Conservation (phyloP, 2,888 invertebrate species). For the Corbicula japonica region DNA sequence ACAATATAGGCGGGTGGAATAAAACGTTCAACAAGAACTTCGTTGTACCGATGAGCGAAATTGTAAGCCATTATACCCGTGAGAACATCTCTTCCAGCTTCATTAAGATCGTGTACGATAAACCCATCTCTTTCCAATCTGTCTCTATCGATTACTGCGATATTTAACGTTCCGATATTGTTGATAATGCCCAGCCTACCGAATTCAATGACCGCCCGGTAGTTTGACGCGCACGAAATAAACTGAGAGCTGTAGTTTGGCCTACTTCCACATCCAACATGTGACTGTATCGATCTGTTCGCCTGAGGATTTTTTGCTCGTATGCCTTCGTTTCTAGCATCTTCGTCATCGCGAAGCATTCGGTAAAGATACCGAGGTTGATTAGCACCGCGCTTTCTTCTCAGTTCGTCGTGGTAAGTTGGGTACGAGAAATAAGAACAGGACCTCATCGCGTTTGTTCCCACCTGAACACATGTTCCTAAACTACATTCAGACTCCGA, state of each 20-base stretch:
- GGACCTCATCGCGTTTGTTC: too few species aligned
- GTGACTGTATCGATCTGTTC: neutral
- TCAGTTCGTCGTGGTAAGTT: too few species aligned
- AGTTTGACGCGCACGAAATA: neutral
- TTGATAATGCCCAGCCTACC: neutral
- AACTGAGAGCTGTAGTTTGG: slow-evolving; percentile 8
- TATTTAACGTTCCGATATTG: neutral
- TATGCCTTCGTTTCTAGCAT: neutral
- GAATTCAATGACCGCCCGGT: neutral
- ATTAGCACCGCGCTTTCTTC: too few species aligned
- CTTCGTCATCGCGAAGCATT: neutral
- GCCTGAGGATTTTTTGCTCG: neutral
- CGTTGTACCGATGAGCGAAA: neutral
- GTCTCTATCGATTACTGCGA: neutral
- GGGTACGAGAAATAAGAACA: too few species aligned
- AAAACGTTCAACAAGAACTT: neutral
- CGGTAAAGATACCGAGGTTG: neutral
- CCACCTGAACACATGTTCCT: too few species aligned
- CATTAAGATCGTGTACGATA: neutral
- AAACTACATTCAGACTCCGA: too few species aligned
- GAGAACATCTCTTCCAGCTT: neutral
- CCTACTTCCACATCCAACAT: slow-evolving; percentile 4
- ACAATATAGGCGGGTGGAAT: neutral
- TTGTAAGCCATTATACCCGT: neutral
- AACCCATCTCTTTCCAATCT: neutral